Evolutionary conservation across 2,888 invertebrate species (phyloP).

Genomic region (Clepsis dumicolana): DNA sequence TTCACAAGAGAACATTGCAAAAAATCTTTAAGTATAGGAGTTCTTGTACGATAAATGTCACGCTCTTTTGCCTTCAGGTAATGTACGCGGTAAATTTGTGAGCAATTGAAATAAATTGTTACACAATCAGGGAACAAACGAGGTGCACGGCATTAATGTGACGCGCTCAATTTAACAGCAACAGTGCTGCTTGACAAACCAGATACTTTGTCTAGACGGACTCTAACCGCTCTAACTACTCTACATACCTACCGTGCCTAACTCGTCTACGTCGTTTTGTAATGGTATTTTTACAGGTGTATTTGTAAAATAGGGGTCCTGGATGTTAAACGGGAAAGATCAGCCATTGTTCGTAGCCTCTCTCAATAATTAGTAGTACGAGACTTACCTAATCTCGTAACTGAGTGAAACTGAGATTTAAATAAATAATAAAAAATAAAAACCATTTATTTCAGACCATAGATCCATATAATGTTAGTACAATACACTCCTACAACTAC

Average conservation of each 20-base stretch:
- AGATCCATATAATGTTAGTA: too few species aligned
- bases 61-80: slow-evolving; percentile 32
- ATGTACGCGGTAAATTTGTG: slow-evolving; percentile 48
- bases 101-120: slow-evolving; percentile 57
- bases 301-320: too few species aligned
- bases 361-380: too few species aligned
- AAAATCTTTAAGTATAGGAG: neutral
- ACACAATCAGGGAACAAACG: slow-evolving; percentile 62
- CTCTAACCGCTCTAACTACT: slow-evolving; percentile 7
- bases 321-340: too few species aligned
- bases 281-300: too few species aligned
- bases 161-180: slow-evolving; percentile 68
- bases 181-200: slow-evolving; percentile 46
- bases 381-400: too few species aligned
- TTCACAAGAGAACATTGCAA: neutral
- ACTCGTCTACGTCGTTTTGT: too few species aligned
- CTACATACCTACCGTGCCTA: neutral
- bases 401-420: too few species aligned
- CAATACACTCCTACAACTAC: too few species aligned
- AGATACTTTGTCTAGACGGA: slow-evolving; percentile 30
- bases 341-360: too few species aligned
- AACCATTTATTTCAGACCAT: too few species aligned
- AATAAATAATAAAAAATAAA: too few species aligned
- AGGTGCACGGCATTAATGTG: slow-evolving; percentile 60
- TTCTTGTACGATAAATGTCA: slow-evolving; percentile 32